These are phyloP conservation scores for Drosophila tsacasi DNA, from an alignment of 1,140 invertebrate genomes.

Conservation along the genomic window DNA sequence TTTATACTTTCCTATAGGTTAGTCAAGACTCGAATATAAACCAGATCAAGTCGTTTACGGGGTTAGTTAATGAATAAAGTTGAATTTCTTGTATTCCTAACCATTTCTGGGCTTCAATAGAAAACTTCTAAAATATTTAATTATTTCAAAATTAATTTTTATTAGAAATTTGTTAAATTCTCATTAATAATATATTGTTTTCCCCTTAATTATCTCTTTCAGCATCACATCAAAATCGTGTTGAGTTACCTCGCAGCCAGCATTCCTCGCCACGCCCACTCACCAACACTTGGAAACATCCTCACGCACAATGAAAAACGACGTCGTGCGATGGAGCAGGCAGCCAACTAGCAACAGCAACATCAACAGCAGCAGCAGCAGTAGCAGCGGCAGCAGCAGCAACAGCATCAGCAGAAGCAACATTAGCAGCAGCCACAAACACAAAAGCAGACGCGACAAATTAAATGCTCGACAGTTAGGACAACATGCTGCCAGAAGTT, in stretches of 20 bases:
- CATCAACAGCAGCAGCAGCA: conserved; percentile 29
- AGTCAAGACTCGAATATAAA: background rate
- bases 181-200: background rate
- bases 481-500: conserved; percentile 64
- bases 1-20: background rate
- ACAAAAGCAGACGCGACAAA: conserved; percentile 43
- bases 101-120: background rate
- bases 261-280: conserved; percentile 27
- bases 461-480: conserved; percentile 36
- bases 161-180: background rate
- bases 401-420: conserved; percentile 20
- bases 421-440: conserved; percentile 36
- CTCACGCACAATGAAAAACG: conserved; percentile 85
- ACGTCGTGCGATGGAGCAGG: conserved; percentile 83
- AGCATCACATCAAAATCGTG: conserved; percentile 19
- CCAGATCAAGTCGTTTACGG: too few relatives aligned
- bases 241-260: conserved; percentile 12
- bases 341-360: conserved; percentile 58
- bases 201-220: background rate
- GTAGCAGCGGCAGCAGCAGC: conserved; percentile 21
- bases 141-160: background rate
- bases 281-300: conserved; percentile 54
- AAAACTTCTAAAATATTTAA: background rate
- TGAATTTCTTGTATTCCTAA: background rate
- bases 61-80: too few relatives aligned